phyloP scores from a whole-genome alignment of 2,888 invertebrate species.

The Melipona beecheii region DNA sequence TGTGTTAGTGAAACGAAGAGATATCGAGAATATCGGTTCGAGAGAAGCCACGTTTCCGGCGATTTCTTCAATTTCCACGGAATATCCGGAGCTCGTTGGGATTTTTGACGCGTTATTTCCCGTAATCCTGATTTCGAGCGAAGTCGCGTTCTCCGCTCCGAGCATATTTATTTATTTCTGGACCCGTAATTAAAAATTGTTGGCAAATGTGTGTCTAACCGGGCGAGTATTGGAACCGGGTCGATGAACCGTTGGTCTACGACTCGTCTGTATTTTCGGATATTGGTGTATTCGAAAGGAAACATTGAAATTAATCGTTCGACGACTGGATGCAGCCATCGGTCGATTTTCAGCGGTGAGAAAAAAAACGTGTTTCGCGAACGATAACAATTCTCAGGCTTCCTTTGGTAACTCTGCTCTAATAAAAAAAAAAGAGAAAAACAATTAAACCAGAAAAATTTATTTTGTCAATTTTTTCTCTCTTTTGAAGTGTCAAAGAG shows the following conservation, averaged over 20 bases:
- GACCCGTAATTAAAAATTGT: constrained; percentile 35
- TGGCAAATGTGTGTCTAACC: constrained; percentile 25
- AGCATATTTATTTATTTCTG: constrained; percentile 21
- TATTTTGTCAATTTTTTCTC: background rate
- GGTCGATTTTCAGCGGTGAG: background rate
- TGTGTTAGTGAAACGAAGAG: background rate
- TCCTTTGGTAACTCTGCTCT: too few relatives aligned
- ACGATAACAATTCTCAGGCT: too few relatives aligned
- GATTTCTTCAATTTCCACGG: constrained; percentile 31
- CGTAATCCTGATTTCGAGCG: background rate
- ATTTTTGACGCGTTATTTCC: background rate
- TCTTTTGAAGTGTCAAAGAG: background rate
- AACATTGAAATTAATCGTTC: constrained; percentile 15
- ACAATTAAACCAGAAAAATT: background rate
- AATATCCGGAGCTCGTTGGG: background rate
- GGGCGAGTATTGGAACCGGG: constrained; percentile 3
- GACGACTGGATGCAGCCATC: background rate
- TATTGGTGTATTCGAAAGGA: constrained; percentile 10
- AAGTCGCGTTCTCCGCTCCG: background rate
- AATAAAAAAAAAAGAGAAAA: too few relatives aligned
- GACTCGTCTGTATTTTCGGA: constrained; percentile 1
- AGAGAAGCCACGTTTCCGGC: background rate
- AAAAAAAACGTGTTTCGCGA: background rate
- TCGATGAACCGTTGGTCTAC: constrained; percentile 3
- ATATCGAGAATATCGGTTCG: constrained; percentile 17